Conservation (phyloP, 2,113 vertebrate species). For the Carollia perspicillata region DNA sequence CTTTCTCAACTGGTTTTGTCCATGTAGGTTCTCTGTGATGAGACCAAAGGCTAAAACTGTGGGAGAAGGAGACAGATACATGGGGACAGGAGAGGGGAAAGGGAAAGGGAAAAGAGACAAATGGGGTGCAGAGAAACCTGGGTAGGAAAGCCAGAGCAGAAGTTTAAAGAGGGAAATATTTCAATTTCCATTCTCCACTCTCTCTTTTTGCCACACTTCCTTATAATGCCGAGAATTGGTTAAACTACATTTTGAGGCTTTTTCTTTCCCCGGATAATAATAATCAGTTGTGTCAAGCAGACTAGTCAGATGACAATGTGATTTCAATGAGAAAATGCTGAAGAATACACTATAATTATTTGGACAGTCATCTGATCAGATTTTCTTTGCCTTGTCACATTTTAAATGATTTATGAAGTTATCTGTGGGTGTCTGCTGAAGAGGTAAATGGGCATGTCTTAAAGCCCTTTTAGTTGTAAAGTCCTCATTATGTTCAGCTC, state of each 20-base stretch:
- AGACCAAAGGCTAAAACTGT: not conserved
- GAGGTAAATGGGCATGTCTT: conserved; percentile 37
- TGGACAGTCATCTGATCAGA: conserved; percentile 52
- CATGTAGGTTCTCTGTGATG: not conserved
- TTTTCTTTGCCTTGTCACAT: conserved; percentile 59
- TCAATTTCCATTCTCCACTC: not conserved
- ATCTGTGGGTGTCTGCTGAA: conserved; percentile 62
- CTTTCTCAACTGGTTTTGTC: not conserved
- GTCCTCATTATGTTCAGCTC: not conserved
- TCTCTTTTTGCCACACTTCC: not conserved
- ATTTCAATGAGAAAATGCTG: conserved; percentile 63
- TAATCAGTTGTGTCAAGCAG: conserved; percentile 59
- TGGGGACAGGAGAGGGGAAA: not conserved
- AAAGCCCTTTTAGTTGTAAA: not conserved
- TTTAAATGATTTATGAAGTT: conserved; percentile 63
- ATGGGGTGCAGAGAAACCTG: rapidly evolving
- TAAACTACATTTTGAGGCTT: conserved; percentile 8
- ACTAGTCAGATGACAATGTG: conserved; percentile 48
- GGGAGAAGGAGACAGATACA: not conserved
- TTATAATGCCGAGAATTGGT: not conserved
- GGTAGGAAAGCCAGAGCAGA: not conserved
- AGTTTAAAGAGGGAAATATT: not conserved
- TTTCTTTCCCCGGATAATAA: conserved; percentile 46
- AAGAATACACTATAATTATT: conserved; percentile 69
- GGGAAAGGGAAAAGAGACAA: not conserved